A percentile compares a stretch with the other conserved stretches of the same genome.
Evolutionary conservation across 2,113 vertebrate genomes (phyloP).

Genomic region (Nicator chloris): DNA sequence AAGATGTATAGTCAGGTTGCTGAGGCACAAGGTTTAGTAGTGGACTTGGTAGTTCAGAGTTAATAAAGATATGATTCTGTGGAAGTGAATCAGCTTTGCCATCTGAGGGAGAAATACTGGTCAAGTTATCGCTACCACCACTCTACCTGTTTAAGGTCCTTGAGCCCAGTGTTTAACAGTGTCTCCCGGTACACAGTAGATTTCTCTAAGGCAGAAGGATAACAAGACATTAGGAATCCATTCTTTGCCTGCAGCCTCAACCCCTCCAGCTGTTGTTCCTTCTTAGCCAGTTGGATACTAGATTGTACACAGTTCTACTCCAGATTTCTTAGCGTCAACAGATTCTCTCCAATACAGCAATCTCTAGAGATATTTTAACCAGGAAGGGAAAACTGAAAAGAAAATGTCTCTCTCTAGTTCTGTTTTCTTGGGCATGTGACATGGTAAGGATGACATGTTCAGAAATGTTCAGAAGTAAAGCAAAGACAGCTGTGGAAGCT

Average conservation of each 20-base stretch:
- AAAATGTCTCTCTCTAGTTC: neutral
- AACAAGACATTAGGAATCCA: neutral
- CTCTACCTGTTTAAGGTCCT: neutral
- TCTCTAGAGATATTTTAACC: neutral
- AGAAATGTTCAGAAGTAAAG: neutral
- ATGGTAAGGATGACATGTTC: neutral
- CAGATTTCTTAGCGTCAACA: neutral
- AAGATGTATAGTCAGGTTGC: neutral
- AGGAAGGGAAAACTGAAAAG: neutral
- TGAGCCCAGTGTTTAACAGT: neutral
- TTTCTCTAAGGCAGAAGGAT: neutral
- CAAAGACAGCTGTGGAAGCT: neutral
- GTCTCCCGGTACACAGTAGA: neutral
- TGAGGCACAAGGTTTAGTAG: neutral
- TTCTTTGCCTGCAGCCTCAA: neutral
- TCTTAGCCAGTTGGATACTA: neutral
- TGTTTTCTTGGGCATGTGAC: neutral
- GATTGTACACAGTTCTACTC: neutral
- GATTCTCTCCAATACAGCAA: neutral
- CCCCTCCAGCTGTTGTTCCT: neutral
- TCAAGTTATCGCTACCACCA: neutral
- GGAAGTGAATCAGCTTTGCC: neutral
- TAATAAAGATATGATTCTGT: too few species aligned
- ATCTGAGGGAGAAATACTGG: neutral
- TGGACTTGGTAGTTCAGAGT: neutral